Percentiles rank a stretch among this genome's conserved stretches.
Evolutionary conservation across 2,113 vertebrate species (phyloP).

Genomic region (Otis tarda): DNA sequence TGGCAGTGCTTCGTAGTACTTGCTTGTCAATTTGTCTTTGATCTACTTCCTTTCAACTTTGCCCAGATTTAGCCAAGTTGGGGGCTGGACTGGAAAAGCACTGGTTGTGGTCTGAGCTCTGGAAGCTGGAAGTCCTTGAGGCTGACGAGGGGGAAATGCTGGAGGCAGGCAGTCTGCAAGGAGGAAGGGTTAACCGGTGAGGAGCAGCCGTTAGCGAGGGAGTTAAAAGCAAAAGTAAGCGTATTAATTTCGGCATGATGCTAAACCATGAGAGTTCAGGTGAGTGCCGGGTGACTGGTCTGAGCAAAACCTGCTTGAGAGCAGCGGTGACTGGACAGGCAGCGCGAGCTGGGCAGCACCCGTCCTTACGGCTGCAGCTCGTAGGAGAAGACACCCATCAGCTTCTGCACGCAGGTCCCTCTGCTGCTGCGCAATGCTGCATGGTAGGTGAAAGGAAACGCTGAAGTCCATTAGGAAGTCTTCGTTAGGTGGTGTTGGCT

Average conservation of each 20-base stretch:
- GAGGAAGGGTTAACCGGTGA: not conserved
- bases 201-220: not conserved
- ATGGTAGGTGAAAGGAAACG: not conserved
- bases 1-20: not conserved
- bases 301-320: not conserved
- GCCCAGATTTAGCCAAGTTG: not conserved
- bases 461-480: not conserved
- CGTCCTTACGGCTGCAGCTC: accelerated
- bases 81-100: not conserved
- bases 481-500: not conserved
- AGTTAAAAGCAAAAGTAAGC: not conserved
- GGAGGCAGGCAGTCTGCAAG: not conserved
- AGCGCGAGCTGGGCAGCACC: not conserved
- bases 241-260: not conserved
- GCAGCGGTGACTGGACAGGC: not conserved
- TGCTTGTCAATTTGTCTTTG: not conserved
- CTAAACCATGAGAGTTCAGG: not conserved
- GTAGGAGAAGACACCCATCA: accelerated
- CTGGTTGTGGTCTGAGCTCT: not conserved
- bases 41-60: not conserved
- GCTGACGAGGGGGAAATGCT: not conserved
- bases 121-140: not conserved
- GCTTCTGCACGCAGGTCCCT: not conserved
- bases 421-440: not conserved
- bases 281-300: no score